Percentiles rank a stretch among this genome's conserved stretches.
phyloP scores from a whole-genome alignment of 2,888 invertebrate species.

The Acrobasis consociella region DNA sequence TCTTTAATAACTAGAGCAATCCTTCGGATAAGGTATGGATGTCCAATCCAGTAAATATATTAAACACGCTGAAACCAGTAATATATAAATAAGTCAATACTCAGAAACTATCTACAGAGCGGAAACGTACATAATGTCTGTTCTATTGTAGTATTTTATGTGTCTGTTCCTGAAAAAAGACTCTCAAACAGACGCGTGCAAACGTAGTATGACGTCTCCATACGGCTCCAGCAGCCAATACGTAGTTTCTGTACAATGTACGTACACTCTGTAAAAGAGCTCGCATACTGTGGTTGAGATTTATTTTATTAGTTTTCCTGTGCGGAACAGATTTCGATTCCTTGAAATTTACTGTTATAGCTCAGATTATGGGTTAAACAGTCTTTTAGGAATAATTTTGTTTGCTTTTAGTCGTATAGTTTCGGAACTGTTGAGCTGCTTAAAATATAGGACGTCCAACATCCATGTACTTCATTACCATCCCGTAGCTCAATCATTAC shows the following conservation, averaged over 20 bases:
- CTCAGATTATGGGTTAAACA: not conserved
- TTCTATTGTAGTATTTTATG: too few relatives aligned
- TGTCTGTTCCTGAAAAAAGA: not conserved
- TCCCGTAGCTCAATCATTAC: too few relatives aligned
- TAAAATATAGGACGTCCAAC: too few relatives aligned
- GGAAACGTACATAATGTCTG: not conserved
- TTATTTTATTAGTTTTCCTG: slow-evolving; percentile 18
- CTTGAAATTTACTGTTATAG: slow-evolving; percentile 5
- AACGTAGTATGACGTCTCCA: not conserved
- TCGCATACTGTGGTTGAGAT: not conserved
- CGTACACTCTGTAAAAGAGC: not conserved
- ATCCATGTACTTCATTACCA: too few relatives aligned
- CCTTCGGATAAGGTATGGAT: too few relatives aligned
- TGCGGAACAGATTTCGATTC: slow-evolving; percentile 8
- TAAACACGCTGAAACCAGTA: too few relatives aligned
- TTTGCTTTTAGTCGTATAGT: not conserved
- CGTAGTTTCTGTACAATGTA: not conserved
- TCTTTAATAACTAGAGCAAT: too few relatives aligned
- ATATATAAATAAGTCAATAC: too few relatives aligned
- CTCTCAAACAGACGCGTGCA: not conserved
- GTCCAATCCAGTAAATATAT: too few relatives aligned
- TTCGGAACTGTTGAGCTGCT: too few relatives aligned
- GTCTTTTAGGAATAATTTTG: not conserved
- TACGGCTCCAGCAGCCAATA: slow-evolving; percentile 5
- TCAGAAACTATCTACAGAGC: too few relatives aligned